These are phyloP conservation scores for Ptychobarbus kaznakovi DNA, from an alignment of 2,797 vertebrate genomes.

Conservation along the genomic window DNA sequence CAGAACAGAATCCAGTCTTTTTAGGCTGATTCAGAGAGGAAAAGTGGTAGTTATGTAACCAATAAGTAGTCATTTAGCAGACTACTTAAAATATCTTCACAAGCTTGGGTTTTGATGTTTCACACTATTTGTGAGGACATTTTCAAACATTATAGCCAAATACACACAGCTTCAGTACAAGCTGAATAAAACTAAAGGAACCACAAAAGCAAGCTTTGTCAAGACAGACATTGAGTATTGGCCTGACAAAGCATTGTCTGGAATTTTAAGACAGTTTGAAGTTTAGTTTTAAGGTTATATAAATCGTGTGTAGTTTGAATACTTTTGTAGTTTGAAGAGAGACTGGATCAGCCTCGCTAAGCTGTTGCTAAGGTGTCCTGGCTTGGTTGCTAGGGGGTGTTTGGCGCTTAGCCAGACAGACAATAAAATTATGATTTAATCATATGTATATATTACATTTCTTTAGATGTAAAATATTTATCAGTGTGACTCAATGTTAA, in stretches of 20 bases:
- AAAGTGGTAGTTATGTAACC: neutral
- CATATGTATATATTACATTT: slow-evolving; percentile 10
- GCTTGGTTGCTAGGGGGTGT: neutral
- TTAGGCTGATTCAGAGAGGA: neutral
- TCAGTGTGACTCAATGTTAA: neutral
- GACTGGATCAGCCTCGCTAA: neutral
- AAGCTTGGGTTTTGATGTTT: neutral
- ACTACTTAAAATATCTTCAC: neutral
- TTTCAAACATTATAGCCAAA: neutral
- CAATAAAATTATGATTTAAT: neutral
- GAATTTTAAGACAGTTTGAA: neutral
- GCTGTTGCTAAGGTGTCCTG: slow-evolving; percentile 2
- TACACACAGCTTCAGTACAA: neutral
- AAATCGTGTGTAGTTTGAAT: neutral
- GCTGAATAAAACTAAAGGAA: neutral
- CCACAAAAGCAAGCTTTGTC: neutral
- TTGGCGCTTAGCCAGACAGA: neutral
- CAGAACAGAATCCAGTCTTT: neutral
- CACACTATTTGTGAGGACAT: neutral
- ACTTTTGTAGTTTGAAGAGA: neutral
- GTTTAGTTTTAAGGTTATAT: slow-evolving; percentile 4
- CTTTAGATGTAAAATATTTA: slow-evolving; percentile 5
- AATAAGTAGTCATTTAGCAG: neutral
- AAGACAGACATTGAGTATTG: neutral
- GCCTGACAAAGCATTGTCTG: neutral